These are phyloP conservation scores for Epizoanthus ramosus DNA, from an alignment of 92 coral and sea anemone genomes.

Conservation along the genomic window DNA sequence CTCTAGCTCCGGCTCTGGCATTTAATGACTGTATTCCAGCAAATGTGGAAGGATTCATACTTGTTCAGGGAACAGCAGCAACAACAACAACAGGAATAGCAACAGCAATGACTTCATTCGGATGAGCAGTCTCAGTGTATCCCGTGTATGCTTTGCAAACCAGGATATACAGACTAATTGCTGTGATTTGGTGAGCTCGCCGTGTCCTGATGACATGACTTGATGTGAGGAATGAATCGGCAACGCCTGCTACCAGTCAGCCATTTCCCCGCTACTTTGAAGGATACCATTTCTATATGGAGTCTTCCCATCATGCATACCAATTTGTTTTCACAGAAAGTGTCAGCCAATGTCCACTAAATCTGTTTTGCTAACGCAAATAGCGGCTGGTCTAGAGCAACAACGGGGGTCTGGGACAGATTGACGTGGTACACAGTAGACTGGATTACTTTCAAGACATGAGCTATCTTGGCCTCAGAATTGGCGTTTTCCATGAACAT, in stretches of 20 bases:
- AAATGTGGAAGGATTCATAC: no score
- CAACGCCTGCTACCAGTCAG: slow-evolving; percentile 12
- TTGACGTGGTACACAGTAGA: slow-evolving; percentile 44
- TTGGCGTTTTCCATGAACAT: slow-evolving; percentile 48
- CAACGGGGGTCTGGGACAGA: slow-evolving; percentile 35
- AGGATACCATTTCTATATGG: slow-evolving; percentile 40
- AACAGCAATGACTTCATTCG: background rate
- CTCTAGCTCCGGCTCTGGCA: no score
- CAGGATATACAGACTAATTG: slow-evolving; percentile 13
- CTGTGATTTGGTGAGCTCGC: slow-evolving; percentile 34
- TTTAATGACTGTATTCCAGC: no score
- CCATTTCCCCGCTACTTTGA: slow-evolving; percentile 27
- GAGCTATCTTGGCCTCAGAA: slow-evolving; percentile 45
- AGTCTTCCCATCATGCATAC: slow-evolving; percentile 46
- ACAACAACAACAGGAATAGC: no score
- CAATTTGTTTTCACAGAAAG: slow-evolving; percentile 23
- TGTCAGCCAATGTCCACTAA: slow-evolving; percentile 30
- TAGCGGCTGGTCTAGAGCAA: slow-evolving; percentile 47
- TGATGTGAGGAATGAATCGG: slow-evolving; percentile 20
- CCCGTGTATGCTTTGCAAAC: slow-evolving; percentile 9
- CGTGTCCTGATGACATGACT: slow-evolving; percentile 20
- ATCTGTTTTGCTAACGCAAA: slow-evolving; percentile 48
- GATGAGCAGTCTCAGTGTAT: background rate
- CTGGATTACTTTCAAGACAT: slow-evolving; percentile 20
- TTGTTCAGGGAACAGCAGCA: no score